phyloP scores from a whole-genome alignment of 2,113 vertebrate species.

The Rhinoderma darwinii region DNA sequence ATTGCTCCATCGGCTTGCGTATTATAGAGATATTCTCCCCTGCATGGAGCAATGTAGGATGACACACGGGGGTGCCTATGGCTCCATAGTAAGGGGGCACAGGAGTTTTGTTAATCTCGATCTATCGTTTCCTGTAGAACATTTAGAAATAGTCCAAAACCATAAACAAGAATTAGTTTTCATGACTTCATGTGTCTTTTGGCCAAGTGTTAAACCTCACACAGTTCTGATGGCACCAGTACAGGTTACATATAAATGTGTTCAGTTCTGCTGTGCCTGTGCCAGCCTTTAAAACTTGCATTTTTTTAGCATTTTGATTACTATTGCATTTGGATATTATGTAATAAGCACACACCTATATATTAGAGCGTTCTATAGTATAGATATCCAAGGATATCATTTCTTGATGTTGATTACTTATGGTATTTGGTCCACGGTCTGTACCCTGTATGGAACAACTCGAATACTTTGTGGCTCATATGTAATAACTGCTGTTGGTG shows the following conservation, averaged over 20 bases:
- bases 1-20: too few species aligned
- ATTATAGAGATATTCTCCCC: neutral
- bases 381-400: neutral
- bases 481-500: neutral
- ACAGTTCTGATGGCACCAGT: slow-evolving; percentile 43
- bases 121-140: neutral
- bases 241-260: slow-evolving; percentile 1
- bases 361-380: neutral
- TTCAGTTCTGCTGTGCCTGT: neutral
- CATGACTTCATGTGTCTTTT: slow-evolving; percentile 27
- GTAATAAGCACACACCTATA: neutral
- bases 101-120: neutral
- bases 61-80: neutral
- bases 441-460: neutral
- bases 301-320: neutral
- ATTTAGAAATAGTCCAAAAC: neutral
- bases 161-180: slow-evolving; percentile 31
- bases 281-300: neutral
- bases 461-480: neutral
- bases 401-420: neutral
- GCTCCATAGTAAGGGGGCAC: neutral
- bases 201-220: slow-evolving; percentile 32
- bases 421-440: neutral
- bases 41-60: neutral
- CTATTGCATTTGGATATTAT: neutral